A percentile compares a stretch with the other conserved stretches of the same genome.
Conservation (phyloP, 2,888 invertebrate genomes). For the Trachelus tabidus region DNA sequence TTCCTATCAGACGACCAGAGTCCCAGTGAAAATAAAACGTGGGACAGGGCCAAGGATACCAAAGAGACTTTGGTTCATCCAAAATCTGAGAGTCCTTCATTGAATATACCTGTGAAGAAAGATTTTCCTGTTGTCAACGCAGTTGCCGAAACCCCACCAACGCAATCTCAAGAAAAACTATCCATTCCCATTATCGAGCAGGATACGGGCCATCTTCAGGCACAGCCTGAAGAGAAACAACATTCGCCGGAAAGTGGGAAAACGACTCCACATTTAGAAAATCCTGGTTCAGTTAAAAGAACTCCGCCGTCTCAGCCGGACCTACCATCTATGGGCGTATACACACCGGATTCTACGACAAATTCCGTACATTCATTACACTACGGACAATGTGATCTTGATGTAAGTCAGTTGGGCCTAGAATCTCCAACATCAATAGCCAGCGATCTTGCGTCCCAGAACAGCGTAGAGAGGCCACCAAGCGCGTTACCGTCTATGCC, state of each 20-base stretch:
- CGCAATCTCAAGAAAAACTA: conserved; percentile 44
- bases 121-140: background rate
- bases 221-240: conserved; percentile 57
- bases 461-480: conserved; percentile 74
- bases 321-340: conserved; percentile 85
- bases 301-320: conserved; percentile 71
- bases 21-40: conserved; percentile 15
- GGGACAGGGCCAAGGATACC: conserved; percentile 20
- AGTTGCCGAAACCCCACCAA: conserved; percentile 24
- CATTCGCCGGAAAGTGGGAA: conserved; percentile 64
- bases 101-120: conserved; percentile 5
- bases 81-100: conserved; percentile 7
- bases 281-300: conserved; percentile 67
- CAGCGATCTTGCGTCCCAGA: conserved; percentile 84
- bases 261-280: conserved; percentile 65
- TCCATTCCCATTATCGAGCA: conserved; percentile 30
- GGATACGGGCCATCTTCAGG: conserved; percentile 42
- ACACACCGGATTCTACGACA: conserved; percentile 86
- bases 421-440: conserved; percentile 92
- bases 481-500: conserved; percentile 69
- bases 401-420: conserved; percentile 84
- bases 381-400: conserved; percentile 84
- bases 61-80: conserved; percentile 10
- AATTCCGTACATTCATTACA: conserved; percentile 85
- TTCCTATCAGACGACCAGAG: conserved; percentile 15